A percentile compares a stretch with the other conserved stretches of the same genome.
phyloP scores from a whole-genome alignment of 2,888 invertebrate genomes.

The Fragum whitleyi region DNA sequence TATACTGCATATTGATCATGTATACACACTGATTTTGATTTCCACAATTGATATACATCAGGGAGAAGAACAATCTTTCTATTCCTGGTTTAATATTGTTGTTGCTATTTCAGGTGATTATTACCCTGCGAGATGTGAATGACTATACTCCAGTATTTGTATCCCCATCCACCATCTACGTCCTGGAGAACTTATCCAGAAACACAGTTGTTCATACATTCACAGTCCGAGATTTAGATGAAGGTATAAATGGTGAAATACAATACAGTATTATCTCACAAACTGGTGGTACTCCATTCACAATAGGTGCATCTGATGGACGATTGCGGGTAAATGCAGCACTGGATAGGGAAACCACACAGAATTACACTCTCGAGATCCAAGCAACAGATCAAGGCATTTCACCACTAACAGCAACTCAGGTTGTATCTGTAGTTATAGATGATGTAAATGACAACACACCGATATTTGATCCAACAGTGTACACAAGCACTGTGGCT shows the following conservation, averaged over 20 bases:
- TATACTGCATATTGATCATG: too few relatives aligned
- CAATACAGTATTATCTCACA: constrained; percentile 87
- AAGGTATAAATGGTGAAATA: constrained; percentile 92
- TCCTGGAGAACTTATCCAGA: constrained; percentile 88
- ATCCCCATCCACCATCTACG: constrained; percentile 91
- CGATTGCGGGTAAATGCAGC: constrained; percentile 93
- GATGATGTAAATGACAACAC: constrained; percentile 79
- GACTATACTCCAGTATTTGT: constrained; percentile 96
- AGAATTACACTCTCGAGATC: constrained; percentile 76
- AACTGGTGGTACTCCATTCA: constrained; percentile 89
- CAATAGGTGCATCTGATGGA: constrained; percentile 94
- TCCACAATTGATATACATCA: too few relatives aligned
- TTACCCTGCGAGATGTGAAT: constrained; percentile 93
- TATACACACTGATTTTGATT: too few relatives aligned
- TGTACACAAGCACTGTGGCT: constrained; percentile 91
- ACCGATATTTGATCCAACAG: constrained; percentile 88
- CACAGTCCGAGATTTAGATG: constrained; percentile 92
- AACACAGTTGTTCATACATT: constrained; percentile 95
- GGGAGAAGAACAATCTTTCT: too few relatives aligned
- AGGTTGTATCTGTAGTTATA: constrained; percentile 67
- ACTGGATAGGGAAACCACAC: constrained; percentile 89
- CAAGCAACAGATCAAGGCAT: constrained; percentile 78
- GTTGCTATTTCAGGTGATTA: constrained; percentile 90
- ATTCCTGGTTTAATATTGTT: neutral
- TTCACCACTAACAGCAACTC: constrained; percentile 66